phyloP scores from a whole-genome alignment of 1,140 invertebrate species.

The roundworm (Caenorhabditis elegans) region WBcel235 BX284602.5:1436501-1437000 shows the following conservation, averaged over 20 bases:
- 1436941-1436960: not conserved
- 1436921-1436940: constrained; percentile 1
- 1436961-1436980: not conserved
- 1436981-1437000: not conserved
- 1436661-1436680: not conserved
- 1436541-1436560: not conserved
- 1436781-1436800: not conserved
- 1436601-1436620: not conserved
- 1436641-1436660: not conserved
- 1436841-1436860: constrained; percentile 1
- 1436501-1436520: not conserved
- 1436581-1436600: not conserved
- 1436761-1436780: not conserved
- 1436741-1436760: too few species aligned
- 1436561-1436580: not conserved
- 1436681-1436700: not conserved
- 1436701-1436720: not conserved
- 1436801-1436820: not conserved
- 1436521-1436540: not conserved
- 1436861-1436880: not conserved
- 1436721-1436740: not conserved
- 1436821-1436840: not conserved
- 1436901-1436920: not conserved
- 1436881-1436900: not conserved
- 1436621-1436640: not conserved